Evolutionary conservation across 2,888 invertebrate species (phyloP).

Genomic region (Cinara cedri): DNA sequence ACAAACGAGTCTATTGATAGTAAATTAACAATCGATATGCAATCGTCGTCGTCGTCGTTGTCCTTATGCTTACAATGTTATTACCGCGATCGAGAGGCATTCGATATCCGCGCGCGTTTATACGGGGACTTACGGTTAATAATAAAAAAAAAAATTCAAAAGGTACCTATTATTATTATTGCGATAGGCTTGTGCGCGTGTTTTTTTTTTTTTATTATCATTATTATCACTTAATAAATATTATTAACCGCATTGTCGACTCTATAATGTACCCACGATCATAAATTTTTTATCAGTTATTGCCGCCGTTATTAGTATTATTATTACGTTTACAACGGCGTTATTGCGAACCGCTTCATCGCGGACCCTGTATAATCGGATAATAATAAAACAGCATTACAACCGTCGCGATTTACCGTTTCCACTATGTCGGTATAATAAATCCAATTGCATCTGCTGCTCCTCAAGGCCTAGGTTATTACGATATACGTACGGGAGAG

Average conservation of each 20-base stretch:
- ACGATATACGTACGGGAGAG: too few species aligned
- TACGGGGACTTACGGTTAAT: neutral
- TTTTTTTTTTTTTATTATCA: slow-evolving; percentile 1
- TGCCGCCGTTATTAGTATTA: neutral
- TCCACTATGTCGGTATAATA: neutral
- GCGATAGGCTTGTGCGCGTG: slow-evolving; percentile 6
- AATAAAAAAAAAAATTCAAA: neutral
- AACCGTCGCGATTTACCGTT: slow-evolving; percentile 14
- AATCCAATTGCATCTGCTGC: slow-evolving; percentile 9
- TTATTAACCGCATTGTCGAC: neutral
- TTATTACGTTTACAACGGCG: neutral
- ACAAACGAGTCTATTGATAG: slow-evolving; percentile 39
- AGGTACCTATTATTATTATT: slow-evolving; percentile 5
- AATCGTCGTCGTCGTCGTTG: slow-evolving; percentile 5
- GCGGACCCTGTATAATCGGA: neutral
- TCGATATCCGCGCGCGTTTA: slow-evolving; percentile 12
- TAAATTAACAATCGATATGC: slow-evolving; percentile 20
- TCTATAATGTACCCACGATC: neutral
- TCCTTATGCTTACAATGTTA: too few species aligned
- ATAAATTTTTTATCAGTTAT: neutral
- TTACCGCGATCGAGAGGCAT: neutral
- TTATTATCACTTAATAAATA: slow-evolving; percentile 33
- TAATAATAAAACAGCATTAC: neutral
- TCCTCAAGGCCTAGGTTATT: slow-evolving; percentile 12
- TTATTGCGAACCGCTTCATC: slow-evolving; percentile 4